Evolutionary conservation across 2,888 invertebrate species (phyloP), one percentile per base, ranked within the genome.

Genomic region (Linnaemya vulpina): DNA sequence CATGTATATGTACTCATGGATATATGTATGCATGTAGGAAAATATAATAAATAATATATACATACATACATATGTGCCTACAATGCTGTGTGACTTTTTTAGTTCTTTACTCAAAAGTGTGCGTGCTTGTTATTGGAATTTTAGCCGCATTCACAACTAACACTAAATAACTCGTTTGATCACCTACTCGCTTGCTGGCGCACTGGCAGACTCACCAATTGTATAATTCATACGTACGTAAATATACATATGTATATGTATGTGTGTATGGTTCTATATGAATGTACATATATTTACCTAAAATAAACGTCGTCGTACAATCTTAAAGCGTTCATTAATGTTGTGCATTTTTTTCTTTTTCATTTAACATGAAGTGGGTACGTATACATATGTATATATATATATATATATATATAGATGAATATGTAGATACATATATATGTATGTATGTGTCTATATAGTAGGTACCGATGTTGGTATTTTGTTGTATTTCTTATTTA

Each of bases 401-500:
- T 5, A 30, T 30, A 30, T 30, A 30, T 30, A 5, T 30, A 30
- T 30, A 30, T 30, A 30, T 30, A 5, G 5, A 30, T 30, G 5
- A 2, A 30, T 30, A 3, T 5, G 30, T 30, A n/a, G n/a, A 5
- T 30, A 5, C 5, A 30, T 30, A 30, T 30, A 5, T 30, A 30
- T 5, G 5, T 30, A 30, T 30, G 30, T 5, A 30, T 30, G 5
- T 30, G 5, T 30, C 3, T 30, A 30, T 30, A 30, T 30, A 30
- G 5, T 30, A 3, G 3, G 30, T 30, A 30, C 2, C 30, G 2
- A 30, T 2, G 30, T 82, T 80, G 43, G 67, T 76, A 80, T 73
- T 84, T 46, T 80, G 80, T 71, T 73, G 87, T 89, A 86, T 86
- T 86, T 77, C 82, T 62, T 80, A 60, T 62, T 73, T 67, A 74